phyloP scores from a whole-genome alignment of 2,113 vertebrate genomes.

The Morone saxatilis region DNA sequence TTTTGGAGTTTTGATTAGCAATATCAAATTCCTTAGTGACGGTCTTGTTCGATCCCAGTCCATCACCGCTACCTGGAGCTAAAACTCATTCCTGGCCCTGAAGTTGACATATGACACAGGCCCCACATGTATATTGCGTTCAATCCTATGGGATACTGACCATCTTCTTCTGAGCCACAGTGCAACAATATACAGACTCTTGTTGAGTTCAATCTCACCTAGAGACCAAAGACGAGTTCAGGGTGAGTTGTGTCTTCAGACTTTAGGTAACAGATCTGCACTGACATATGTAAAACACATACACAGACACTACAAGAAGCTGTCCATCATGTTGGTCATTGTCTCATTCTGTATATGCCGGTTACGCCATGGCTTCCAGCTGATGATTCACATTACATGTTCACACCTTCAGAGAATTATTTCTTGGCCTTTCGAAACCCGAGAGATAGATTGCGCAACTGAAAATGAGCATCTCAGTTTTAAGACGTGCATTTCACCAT shows the following conservation, averaged over 20 bases:
- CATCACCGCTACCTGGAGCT: too few species aligned
- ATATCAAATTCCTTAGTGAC: too few species aligned
- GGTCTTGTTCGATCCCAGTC: too few species aligned
- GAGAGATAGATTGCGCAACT: not conserved
- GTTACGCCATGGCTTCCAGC: not conserved
- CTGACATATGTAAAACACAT: not conserved
- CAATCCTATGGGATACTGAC: too few species aligned
- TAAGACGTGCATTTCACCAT: constrained; percentile 3
- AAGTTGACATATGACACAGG: too few species aligned
- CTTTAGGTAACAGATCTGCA: not conserved
- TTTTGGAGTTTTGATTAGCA: too few species aligned
- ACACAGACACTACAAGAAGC: not conserved
- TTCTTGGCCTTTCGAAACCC: constrained; percentile 12
- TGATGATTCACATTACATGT: constrained; percentile 23
- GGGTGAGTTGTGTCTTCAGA: not conserved
- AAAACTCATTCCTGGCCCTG: too few species aligned
- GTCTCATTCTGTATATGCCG: not conserved
- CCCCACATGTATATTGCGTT: too few species aligned
- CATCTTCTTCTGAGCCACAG: too few species aligned
- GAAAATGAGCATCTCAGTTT: not conserved
- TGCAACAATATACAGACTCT: too few species aligned
- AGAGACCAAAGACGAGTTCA: not conserved
- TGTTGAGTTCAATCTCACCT: too few species aligned
- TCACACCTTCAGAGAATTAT: constrained; percentile 40
- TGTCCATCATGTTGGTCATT: not conserved